Evolutionary conservation across 2,888 invertebrate species (phyloP), one percentile per base, ranked within the genome.

Genomic region (Criorhina ranunculi): DNA sequence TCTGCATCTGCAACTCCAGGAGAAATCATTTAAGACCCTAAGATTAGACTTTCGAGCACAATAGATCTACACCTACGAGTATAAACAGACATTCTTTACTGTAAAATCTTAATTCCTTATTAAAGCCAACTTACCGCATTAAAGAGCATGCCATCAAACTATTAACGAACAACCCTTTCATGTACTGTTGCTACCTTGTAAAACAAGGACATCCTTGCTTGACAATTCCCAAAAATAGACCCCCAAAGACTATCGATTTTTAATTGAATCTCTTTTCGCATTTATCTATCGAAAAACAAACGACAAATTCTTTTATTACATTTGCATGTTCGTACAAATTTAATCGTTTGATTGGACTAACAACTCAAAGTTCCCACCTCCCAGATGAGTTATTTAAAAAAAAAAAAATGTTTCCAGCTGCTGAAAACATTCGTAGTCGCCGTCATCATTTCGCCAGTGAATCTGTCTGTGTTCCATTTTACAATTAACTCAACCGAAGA

Each of bases 341-440:
- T 66, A 72, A 77, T 77, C 46, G 64, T 9, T 37, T 40, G 64
- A 8, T 37, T 40, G 66, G 46, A 82, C 77, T 77, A 82, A 72
- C 64, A 59, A 24, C 59, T n/a, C n/a, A 66, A 51, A 37, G 17
- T 40, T 15, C 15, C 46, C 72, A 24, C 29, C 19, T 35, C 19
- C 55, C 19, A 5, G 37, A 19, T 42, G 37, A 66, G 33, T 15
- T 77, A 55, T 77, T 69, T 19, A 53, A 69, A 62, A 64, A 64
- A 62, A 12, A 53, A 69, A 62, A 64, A 64, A 62, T 62, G 72
- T 53, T 12, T 33, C 11, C 40, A 46, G n/a, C 42, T 33, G 42
- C 17, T 31, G 9, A 51, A 35, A 70, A 59, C 37, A 49, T 46
- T 42, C 35, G 15, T 46, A 69, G 24, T 15, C n/a, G 0, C 55